Percentiles rank a stretch among this genome's conserved stretches.
Evolutionary conservation across 2,888 invertebrate genomes (phyloP).

Genomic region (Mimumesa dahlbomi): DNA sequence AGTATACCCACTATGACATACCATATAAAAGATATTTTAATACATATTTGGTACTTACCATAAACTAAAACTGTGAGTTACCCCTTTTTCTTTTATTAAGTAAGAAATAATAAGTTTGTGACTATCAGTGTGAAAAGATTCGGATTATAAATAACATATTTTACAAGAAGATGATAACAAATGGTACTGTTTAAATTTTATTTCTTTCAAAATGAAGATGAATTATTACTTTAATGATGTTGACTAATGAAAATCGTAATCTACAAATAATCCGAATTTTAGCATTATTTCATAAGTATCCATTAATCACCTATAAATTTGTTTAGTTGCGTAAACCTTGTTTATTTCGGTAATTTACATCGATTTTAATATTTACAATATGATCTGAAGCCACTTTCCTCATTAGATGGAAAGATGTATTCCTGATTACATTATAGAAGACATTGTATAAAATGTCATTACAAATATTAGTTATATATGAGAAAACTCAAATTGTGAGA

Average conservation of each 20-base stretch:
- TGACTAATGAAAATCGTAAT: slow-evolving; percentile 23
- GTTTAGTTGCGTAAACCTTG: slow-evolving; percentile 34
- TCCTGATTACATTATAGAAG: slow-evolving; percentile 25
- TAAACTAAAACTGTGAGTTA: no score
- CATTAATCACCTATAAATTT: slow-evolving; percentile 16
- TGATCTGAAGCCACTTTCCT: slow-evolving; percentile 31
- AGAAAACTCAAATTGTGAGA: slow-evolving; percentile 34
- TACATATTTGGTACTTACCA: no score
- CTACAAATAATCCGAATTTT: slow-evolving; percentile 28
- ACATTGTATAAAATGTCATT: slow-evolving; percentile 42
- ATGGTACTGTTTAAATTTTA: slow-evolving; percentile 26
- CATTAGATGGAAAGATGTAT: slow-evolving; percentile 25
- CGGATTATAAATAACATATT: slow-evolving; percentile 13
- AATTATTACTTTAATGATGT: slow-evolving; percentile 21
- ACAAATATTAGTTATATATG: slow-evolving; percentile 39
- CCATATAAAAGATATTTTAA: no score
- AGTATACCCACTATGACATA: no score
- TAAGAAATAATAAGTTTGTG: no score
- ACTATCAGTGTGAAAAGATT: no score
- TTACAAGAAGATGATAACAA: not conserved
- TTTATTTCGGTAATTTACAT: slow-evolving; percentile 62
- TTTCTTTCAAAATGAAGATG: slow-evolving; percentile 55
- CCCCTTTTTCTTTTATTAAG: no score
- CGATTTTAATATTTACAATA: slow-evolving; percentile 62
- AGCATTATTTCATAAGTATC: slow-evolving; percentile 21